These are phyloP conservation scores for Eupithecia pulchellata DNA, from an alignment of 2,888 invertebrate species.

Conservation along the genomic window DNA sequence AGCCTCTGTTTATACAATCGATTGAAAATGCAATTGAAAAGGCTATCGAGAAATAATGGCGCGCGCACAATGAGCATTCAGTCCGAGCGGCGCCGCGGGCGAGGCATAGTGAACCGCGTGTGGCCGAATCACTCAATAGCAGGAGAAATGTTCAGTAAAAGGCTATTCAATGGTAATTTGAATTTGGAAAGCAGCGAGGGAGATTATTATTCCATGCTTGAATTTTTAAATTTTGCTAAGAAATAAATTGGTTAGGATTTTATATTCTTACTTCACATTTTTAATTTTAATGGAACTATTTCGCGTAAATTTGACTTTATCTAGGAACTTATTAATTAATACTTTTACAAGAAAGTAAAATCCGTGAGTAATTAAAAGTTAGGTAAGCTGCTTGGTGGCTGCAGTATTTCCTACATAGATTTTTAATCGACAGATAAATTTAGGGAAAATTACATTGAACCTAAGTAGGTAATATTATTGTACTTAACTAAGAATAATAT, in stretches of 20 bases:
- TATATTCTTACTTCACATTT: neutral
- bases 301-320: neutral
- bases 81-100: conserved; percentile 63
- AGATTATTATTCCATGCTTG: neutral
- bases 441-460: too few relatives aligned
- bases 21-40: conserved; percentile 62
- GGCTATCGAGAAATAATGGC: conserved; percentile 66
- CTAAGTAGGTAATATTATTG: too few relatives aligned
- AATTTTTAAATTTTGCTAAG: neutral
- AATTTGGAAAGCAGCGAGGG: conserved; percentile 1
- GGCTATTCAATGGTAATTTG: conserved; percentile 28
- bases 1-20: conserved; percentile 40
- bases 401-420: too few relatives aligned
- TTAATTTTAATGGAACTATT: neutral
- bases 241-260: neutral
- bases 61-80: conserved; percentile 71
- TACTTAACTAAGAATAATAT: too few relatives aligned
- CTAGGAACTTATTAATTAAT: neutral
- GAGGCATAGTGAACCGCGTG: conserved; percentile 59
- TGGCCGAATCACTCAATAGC: conserved; percentile 55
- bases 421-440: too few relatives aligned
- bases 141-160: conserved; percentile 28
- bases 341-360: neutral
- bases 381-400: too few relatives aligned
- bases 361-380: neutral